Base-by-base conservation (phyloP, 2,113 vertebrate genomes). In the Tenebrosternarchus preto region DNA sequence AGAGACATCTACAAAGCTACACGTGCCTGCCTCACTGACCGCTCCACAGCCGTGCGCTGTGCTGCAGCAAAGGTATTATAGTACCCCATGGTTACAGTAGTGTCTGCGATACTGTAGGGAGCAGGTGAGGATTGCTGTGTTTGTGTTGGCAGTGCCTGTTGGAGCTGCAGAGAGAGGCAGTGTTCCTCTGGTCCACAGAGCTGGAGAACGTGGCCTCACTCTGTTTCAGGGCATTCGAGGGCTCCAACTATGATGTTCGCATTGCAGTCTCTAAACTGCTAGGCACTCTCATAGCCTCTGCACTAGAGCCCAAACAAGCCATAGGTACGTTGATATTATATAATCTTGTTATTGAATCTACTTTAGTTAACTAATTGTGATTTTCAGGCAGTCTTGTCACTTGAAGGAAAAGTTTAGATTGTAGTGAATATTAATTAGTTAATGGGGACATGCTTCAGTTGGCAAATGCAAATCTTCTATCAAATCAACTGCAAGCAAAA, bases 1-100 rank as follows among this genome's bases (percentile, higher is more conserved):
- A 94, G 97, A 33, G 97, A 99, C 89, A 81, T 99, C 90, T 99
- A 99, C 90, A 99, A 99, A 92, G 93, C 93, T 73, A 94, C 95
- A 0, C 93, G 95, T 59, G 90, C 91, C 0, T 96, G 95, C 84
- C 86, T 98, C 82, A 96, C 94, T 1, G 97, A 99, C 85, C 94
- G 97, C 53, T 98, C 95, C 67, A 95, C 96, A 96, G 92, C 95
- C 6, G 96, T 98, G n/a, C 96, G 96, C 85, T 96, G 94, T 80
- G 96, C 95, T 80, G 95, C 96, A 67, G 93, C 96, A 80, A 95
- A 97, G 95, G 97, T 98, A 92, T 16, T 25, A 3, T 20, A 50
- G 1, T 12, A 50, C 8, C 43, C 43, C 11, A 12, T 50, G 12
- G 43, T 50, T 50, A 12, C 43, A 50, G 43, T 7, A 64, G 60